Percentiles rank a stretch among this genome's conserved stretches.
phyloP scores from a whole-genome alignment of 1,140 invertebrate genomes.

The Penaeus chinensis region DNA sequence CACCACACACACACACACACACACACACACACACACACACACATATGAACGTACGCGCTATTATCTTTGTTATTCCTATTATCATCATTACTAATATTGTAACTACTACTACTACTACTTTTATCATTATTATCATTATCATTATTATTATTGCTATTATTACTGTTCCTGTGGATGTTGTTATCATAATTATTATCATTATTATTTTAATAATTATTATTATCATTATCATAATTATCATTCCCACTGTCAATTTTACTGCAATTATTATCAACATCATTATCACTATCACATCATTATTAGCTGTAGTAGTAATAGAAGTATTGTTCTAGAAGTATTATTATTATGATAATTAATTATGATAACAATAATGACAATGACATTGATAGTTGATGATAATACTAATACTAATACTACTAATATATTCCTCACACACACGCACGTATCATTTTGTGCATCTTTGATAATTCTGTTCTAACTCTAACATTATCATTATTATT shows the following conservation, averaged over 20 bases:
- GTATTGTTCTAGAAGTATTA: no score
- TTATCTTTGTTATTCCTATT: not conserved
- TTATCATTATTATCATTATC: not conserved
- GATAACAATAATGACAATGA: no score
- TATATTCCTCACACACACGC: no score
- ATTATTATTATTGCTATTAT: not conserved
- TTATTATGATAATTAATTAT: no score
- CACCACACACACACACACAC: not conserved
- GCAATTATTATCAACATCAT: no score
- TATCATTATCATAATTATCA: conserved; percentile 6
- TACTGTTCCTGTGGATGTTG: not conserved
- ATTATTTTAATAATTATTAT: not conserved
- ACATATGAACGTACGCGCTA: not conserved
- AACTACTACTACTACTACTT: not conserved
- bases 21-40: conserved; percentile 7
- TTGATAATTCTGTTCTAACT: no score
- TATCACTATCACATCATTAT: no score
- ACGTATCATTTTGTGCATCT: no score
- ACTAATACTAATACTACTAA: no score
- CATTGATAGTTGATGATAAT: no score
- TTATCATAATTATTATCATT: not conserved
- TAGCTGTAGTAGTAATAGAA: no score
- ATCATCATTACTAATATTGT: conserved; percentile 1
- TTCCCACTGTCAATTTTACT: not conserved
- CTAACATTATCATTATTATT: no score